Percentiles rank a stretch among this genome's conserved stretches.
Evolutionary conservation across 2,797 vertebrate genomes (phyloP).

Genomic region (Rhyacichthys aspro): DNA sequence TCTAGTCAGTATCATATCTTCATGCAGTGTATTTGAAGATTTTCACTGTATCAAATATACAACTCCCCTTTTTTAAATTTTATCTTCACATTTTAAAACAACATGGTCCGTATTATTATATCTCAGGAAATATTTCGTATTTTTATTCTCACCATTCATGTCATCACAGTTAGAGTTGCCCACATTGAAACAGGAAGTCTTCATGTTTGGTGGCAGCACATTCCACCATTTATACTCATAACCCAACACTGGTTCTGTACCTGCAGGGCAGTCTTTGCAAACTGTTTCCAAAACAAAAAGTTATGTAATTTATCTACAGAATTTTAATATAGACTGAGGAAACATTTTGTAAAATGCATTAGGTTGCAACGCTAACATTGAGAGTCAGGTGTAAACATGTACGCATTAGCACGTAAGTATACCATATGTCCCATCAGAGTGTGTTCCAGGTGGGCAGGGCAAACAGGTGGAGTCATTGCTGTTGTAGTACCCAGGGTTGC

Average conservation of each 20-base stretch:
- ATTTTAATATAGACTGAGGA: neutral
- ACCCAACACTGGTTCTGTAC: conserved; percentile 91
- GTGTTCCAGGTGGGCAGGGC: conserved; percentile 88
- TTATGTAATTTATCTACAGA: neutral
- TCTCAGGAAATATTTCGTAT: too few species aligned
- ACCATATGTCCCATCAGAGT: conserved; percentile 89
- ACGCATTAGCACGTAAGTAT: conserved; percentile 13
- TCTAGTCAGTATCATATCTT: too few species aligned
- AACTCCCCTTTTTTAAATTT: too few species aligned
- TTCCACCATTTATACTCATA: conserved; percentile 99
- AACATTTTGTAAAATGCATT: neutral
- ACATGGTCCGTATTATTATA: too few species aligned
- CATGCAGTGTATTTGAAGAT: too few species aligned
- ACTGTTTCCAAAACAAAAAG: conserved; percentile 69
- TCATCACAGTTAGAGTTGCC: conserved; percentile 95
- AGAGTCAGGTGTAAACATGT: conserved; percentile 2
- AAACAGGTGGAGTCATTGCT: conserved; percentile 90
- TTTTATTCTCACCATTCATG: conserved; percentile 89
- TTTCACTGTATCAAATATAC: too few species aligned
- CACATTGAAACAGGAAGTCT: conserved; percentile 96
- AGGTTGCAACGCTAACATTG: neutral
- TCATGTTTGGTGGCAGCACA: conserved; percentile 93
- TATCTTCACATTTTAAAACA: too few species aligned
- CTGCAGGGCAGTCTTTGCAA: conserved; percentile 89
- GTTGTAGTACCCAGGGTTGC: conserved; percentile 97